Evolutionary conservation across 2,113 vertebrate species (phyloP), one percentile per base, ranked within the genome.

Genomic region (Bos javanicus): DNA sequence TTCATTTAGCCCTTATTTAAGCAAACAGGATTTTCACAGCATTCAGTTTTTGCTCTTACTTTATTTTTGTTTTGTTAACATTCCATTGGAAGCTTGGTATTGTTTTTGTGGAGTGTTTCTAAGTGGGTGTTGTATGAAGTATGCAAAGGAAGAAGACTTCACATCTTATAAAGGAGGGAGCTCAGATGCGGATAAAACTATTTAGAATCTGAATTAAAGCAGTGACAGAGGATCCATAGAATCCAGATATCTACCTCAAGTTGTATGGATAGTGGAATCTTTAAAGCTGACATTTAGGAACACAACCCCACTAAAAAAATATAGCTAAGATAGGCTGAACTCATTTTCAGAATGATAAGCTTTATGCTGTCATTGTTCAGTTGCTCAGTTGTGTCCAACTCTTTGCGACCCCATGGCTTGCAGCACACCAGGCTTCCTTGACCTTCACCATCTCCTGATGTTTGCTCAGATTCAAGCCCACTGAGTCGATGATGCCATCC

Each of bases 1-100:
- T 86, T 67, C 17, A 52, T 90, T 93, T 33, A 56, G 19, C 52
- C 4, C 15, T 90, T 62, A 14, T 71, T 96, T 90, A 95, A 71
- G 62, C 36, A 78, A 81, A 30, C 13, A 28, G 19, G 4, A 1
- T 59, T 92, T 89, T 90, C 59, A 71, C 39, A 48, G 19, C 56
- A 7, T 57, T 64, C 23, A n/a, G n/a, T 83, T 26, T 28, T 21
- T 7, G 19, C 30, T 71, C 30, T 52, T 54, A 17, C 16, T 81
- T 87, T 81, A 33, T 57, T 59, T 71, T 28, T 33, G 25, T 60
- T 33, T 80, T 52, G 28, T 67, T 88, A 80, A 54, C 52, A 39
- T 56, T 52, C 21, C 7, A 33, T 46, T 76, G 54, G 6, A 64
- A 33, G 5, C 5, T 30, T 50, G 25, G 19, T 28, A 5, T 19